Evolutionary conservation across 1,140 invertebrate genomes (phyloP).

Genomic region (Ptiloglossa arizonensis): DNA sequence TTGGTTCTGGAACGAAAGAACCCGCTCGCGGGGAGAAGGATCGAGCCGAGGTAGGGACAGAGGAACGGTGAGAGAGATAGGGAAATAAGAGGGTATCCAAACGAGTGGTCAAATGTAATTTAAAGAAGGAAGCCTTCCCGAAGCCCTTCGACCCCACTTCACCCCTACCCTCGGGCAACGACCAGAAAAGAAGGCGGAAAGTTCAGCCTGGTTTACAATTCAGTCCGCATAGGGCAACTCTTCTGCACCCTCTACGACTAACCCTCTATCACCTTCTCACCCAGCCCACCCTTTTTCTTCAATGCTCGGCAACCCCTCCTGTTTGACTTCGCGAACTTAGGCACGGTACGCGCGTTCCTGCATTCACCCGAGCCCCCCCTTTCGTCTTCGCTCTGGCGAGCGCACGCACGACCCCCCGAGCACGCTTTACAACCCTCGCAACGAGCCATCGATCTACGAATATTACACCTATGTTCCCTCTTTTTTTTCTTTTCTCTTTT

Average conservation of each 20-base stretch:
- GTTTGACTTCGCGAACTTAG: constrained; percentile 51
- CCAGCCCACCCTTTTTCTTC: no score
- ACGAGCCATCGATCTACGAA: constrained; percentile 42
- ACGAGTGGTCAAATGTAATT: constrained; percentile 79
- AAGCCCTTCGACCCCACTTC: constrained; percentile 54
- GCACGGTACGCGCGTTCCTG: constrained; percentile 32
- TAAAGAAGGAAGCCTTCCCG: constrained; percentile 73
- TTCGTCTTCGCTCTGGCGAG: no score
- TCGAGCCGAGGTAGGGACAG: neutral
- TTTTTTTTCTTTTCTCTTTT: neutral
- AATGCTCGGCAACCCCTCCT: constrained; percentile 10
- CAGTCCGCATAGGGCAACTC: constrained; percentile 70
- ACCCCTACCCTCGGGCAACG: constrained; percentile 53
- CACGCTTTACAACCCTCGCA: constrained; percentile 13
- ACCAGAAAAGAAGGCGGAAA: constrained; percentile 72
- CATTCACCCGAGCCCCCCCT: neutral
- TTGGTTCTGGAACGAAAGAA: constrained; percentile 25
- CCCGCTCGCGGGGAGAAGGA: neutral
- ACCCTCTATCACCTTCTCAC: constrained; percentile 9
- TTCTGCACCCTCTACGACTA: constrained; percentile 30
- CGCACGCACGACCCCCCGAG: neutral
- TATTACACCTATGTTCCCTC: constrained; percentile 16
- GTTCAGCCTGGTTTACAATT: constrained; percentile 74
- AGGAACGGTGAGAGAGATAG: constrained; percentile 16
- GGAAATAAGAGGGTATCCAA: constrained; percentile 60